Evolutionary conservation across 2,113 vertebrate species (phyloP), one percentile per base, ranked within the genome.

Genomic region (Sorex fumeus): DNA sequence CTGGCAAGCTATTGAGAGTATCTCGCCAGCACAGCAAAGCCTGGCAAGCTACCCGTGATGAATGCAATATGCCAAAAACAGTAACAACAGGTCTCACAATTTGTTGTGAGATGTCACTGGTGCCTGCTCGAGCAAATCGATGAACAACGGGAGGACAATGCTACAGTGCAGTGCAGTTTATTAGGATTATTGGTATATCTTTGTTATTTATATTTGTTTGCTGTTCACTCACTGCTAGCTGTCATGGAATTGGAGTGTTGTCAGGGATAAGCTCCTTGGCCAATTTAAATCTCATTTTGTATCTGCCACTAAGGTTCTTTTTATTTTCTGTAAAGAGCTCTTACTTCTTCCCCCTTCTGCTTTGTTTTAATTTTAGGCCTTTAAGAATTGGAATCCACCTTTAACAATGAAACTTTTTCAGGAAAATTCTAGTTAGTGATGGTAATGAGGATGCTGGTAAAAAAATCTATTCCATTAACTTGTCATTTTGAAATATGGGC

Each of bases 401-500:
- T 40, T 40, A 27, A 28, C 67, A 32, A 13, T n/a, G n/a, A 69
- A 13, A 18, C 67, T 28, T 11, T 66, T 66, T 8, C 27, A 32
- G 67, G 67, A 13, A 30, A 69, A 30, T 32, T n/a, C 67, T 34
- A 18, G 67, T 13, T 69, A 32, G 67, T 18, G n/a, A 34, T n/a
- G n/a, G 18, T 6, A 32, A 18, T n/a, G 15, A 69, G 30, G 64
- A 69, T 32, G 6, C 6, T 18, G n/a, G 67, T 32, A 13, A 30
- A 30, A 30, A 30, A 30, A 67, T 28, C 9, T 27, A 67, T 4
- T 64, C 60, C 60, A 28, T 66, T 1, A 28, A 13, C n/a, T 57
- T 88, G 81, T 40, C 28, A 40, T 93, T 91, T 81, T 34, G 43
- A 76, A 84, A 71, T 57, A 53, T 8, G 45, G n/a, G 34, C 11